phyloP scores from a whole-genome alignment of 2,888 invertebrate species.

The Cactoblastis cactorum region DNA sequence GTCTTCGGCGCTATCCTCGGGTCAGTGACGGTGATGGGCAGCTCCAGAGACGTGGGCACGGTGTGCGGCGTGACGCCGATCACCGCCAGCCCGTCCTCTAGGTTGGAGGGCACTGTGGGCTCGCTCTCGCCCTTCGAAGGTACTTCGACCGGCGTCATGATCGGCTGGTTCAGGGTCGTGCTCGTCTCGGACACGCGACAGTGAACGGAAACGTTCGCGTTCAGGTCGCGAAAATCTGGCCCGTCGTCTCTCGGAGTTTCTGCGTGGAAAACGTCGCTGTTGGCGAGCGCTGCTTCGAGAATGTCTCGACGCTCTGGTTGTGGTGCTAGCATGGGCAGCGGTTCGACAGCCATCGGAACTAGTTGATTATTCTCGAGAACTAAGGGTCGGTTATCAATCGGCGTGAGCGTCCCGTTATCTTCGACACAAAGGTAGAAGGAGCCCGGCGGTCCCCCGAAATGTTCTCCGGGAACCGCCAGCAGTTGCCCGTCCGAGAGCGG shows the following conservation, averaged over 20 bases:
- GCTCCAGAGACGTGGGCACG: conserved; percentile 84
- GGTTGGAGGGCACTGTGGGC: conserved; percentile 47
- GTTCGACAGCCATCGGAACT: conserved; percentile 62
- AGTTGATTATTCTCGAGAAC: conserved; percentile 72
- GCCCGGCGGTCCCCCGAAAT: conserved; percentile 85
- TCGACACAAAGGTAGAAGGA: conserved; percentile 87
- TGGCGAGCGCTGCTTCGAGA: conserved; percentile 86
- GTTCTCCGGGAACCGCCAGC: conserved; percentile 85
- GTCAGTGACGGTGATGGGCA: conserved; percentile 88
- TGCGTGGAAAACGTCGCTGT: conserved; percentile 85
- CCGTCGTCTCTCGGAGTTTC: conserved; percentile 75
- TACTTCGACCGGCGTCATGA: conserved; percentile 89
- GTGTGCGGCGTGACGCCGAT: conserved; percentile 78
- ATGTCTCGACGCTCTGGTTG: conserved; percentile 82
- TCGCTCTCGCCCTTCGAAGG: conserved; percentile 75
- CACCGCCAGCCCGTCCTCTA: conserved; percentile 79
- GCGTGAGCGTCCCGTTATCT: conserved; percentile 84
- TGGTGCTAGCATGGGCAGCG: conserved; percentile 40
- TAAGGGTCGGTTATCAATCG: conserved; percentile 84
- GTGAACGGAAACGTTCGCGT: conserved; percentile 76
- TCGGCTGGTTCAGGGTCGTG: conserved; percentile 86
- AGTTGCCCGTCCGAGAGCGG: conserved; percentile 81
- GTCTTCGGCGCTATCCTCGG: conserved; percentile 83
- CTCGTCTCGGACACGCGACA: conserved; percentile 87
- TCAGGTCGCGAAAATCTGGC: conserved; percentile 80